phyloP scores from a whole-genome alignment of 2,888 invertebrate species.

The Eumacrocentrus americanus region DNA sequence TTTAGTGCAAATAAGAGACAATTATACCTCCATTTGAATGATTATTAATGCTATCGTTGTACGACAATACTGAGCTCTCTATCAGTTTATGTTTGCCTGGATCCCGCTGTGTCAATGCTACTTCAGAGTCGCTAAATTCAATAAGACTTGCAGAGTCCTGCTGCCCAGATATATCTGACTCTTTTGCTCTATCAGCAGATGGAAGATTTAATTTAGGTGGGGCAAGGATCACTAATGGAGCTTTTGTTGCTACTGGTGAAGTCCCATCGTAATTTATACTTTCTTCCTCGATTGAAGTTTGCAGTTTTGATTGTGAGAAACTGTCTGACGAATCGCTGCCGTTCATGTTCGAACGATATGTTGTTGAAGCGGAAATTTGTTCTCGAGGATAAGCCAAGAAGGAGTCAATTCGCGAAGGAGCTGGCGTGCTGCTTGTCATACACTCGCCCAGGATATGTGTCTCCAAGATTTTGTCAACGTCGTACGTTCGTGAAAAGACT shows the following conservation, averaged over 20 bases:
- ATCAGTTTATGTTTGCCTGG: neutral
- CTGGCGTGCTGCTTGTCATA: slow-evolving; percentile 33
- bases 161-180: neutral
- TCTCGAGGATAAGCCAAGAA: too few species aligned
- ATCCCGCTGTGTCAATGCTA: neutral
- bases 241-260: neutral
- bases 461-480: slow-evolving; percentile 38
- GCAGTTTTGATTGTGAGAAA: slow-evolving; percentile 28
- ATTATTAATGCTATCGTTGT: neutral
- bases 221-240: neutral
- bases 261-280: neutral
- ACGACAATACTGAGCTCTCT: neutral
- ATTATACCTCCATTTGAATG: neutral
- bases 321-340: slow-evolving; percentile 34
- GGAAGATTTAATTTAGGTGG: slow-evolving; percentile 21
- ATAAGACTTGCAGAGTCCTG: neutral
- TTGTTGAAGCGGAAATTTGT: slow-evolving; percentile 22
- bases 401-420: too few species aligned
- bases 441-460: slow-evolving; percentile 33
- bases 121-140: neutral
- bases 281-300: slow-evolving; percentile 15
- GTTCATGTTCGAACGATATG: slow-evolving; percentile 35
- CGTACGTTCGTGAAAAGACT: slow-evolving; percentile 50
- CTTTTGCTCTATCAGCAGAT: neutral
- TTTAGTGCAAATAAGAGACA: neutral